phyloP scores from a whole-genome alignment of 2,888 invertebrate genomes.

The Troglohyphantes excavatus region DNA sequence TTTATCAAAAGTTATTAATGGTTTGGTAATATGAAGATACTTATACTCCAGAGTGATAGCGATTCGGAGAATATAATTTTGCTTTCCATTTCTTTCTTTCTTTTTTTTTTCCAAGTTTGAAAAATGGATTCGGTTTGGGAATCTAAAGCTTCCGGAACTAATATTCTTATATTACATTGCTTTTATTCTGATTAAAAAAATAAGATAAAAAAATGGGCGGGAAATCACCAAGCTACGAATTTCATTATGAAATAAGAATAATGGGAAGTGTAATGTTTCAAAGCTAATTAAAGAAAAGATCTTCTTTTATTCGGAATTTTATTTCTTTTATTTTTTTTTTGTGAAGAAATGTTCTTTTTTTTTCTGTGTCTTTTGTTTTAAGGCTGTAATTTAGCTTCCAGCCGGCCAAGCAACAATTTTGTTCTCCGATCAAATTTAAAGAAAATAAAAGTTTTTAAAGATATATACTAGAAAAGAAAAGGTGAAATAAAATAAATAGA shows the following conservation, averaged over 20 bases:
- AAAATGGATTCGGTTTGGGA: background rate
- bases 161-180: slow-evolving; percentile 48
- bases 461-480: background rate
- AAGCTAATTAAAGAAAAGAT: slow-evolving; percentile 53
- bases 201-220: slow-evolving; percentile 4
- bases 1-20: slow-evolving; percentile 59
- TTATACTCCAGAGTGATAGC: slow-evolving; percentile 16
- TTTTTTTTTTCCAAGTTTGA: background rate
- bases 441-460: too few relatives aligned
- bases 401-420: slow-evolving; percentile 27
- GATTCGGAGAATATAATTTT: too few relatives aligned
- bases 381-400: slow-evolving; percentile 21
- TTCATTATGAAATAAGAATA: slow-evolving; percentile 55
- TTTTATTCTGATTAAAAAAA: slow-evolving; percentile 10
- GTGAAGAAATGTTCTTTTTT: slow-evolving; percentile 19
- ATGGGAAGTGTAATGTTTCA: slow-evolving; percentile 51
- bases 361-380: slow-evolving; percentile 16
- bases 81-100: background rate
- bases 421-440: background rate
- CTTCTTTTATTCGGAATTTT: background rate
- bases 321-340: slow-evolving; percentile 13
- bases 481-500: background rate
- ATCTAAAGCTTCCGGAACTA: slow-evolving; percentile 54
- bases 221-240: slow-evolving; percentile 44
- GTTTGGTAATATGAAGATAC: slow-evolving; percentile 43